Conservation (phyloP, 2,888 invertebrate species). For the Drosophila ochracea region DNA sequence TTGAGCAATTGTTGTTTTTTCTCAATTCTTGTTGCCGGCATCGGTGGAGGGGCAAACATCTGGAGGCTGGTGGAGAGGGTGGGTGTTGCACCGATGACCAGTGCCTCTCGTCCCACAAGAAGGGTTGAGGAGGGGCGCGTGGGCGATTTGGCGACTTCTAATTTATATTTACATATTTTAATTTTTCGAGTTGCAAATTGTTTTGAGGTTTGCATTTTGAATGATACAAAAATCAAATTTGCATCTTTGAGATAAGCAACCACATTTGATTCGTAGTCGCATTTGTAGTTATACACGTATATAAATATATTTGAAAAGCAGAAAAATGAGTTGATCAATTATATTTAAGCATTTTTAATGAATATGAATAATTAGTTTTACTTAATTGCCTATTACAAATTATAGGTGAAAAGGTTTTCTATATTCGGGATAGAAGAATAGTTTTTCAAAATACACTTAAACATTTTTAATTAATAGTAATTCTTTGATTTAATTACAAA, state of each 20-base stretch:
- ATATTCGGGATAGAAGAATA: not conserved
- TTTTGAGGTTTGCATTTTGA: conserved; percentile 51
- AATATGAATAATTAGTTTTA: not conserved
- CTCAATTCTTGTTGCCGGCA: conserved; percentile 48
- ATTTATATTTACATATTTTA: conserved; percentile 65
- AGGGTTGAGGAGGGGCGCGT: conserved; percentile 1
- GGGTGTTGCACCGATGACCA: conserved; percentile 42
- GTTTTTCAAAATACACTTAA: not conserved
- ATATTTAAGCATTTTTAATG: not conserved
- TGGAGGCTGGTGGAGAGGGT: not conserved
- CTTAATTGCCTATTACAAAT: not conserved
- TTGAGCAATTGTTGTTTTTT: conserved; percentile 52
- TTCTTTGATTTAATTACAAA: not conserved
- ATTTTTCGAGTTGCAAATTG: conserved; percentile 42
- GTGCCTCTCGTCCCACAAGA: conserved; percentile 6
- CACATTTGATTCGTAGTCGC: conserved; percentile 8
- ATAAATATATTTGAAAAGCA: not conserved
- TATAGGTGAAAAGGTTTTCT: not conserved
- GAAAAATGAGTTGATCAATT: no score
- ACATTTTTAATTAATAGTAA: not conserved
- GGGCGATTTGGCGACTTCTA: conserved; percentile 38
- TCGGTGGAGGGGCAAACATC: not conserved
- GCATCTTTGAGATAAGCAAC: conserved; percentile 37
- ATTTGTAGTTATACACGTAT: not conserved
- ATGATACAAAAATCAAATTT: conserved; percentile 49